Evolutionary conservation across 2,113 vertebrate species (phyloP).

Genomic region (Empidonax alnorum): DNA sequence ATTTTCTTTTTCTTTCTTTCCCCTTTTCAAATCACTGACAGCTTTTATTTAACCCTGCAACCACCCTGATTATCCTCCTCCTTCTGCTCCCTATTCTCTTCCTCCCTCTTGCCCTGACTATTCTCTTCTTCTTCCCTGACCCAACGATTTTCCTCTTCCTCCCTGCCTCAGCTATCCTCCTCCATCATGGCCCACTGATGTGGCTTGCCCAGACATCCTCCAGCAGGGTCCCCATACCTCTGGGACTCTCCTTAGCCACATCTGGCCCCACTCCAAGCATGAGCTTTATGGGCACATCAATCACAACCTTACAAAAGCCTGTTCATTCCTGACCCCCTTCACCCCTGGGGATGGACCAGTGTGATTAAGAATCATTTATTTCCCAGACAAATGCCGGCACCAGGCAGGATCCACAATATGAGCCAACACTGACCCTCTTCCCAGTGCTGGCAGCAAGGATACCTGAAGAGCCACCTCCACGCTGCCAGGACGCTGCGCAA

Average conservation of each 20-base stretch:
- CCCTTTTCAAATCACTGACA: constrained; percentile 36
- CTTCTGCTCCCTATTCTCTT: neutral
- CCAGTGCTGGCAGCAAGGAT: neutral
- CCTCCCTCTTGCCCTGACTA: neutral
- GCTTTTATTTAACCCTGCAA: constrained; percentile 42
- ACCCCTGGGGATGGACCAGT: neutral
- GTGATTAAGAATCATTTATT: neutral
- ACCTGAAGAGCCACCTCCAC: neutral
- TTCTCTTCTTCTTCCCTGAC: neutral
- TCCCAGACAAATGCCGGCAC: neutral
- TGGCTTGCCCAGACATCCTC: neutral
- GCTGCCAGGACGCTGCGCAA: neutral
- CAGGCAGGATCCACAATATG: neutral
- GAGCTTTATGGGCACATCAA: neutral
- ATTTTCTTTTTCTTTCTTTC: constrained; percentile 25
- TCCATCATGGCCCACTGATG: neutral
- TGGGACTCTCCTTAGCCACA: neutral
- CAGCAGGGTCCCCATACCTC: neutral
- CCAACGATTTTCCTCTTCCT: neutral
- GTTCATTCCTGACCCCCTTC: neutral
- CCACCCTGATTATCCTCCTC: neutral
- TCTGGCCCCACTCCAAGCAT: neutral
- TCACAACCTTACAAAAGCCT: neutral
- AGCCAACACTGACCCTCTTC: neutral
- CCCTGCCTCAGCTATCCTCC: neutral